Conservation (phyloP, 2,888 invertebrate species). For the Aleiodes alternator region DNA sequence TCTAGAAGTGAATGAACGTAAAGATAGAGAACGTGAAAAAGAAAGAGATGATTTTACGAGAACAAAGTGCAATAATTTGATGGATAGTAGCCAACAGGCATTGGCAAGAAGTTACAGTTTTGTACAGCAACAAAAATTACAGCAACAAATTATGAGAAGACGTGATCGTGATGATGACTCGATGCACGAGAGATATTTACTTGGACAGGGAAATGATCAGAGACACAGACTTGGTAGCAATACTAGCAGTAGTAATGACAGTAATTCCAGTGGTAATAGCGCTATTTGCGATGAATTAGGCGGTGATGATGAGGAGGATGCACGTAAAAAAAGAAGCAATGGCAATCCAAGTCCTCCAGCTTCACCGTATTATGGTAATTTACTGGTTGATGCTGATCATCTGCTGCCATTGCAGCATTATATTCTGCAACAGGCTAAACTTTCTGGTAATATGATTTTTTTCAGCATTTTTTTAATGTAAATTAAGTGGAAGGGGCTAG, state of each 20-base stretch:
- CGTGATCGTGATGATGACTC: constrained; percentile 84
- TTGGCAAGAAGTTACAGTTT: constrained; percentile 80
- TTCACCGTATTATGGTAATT: constrained; percentile 72
- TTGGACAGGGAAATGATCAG: constrained; percentile 70
- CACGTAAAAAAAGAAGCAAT: constrained; percentile 71
- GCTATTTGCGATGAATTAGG: constrained; percentile 67
- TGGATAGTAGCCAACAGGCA: constrained; percentile 75
- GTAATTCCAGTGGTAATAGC: constrained; percentile 66
- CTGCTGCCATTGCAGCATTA: constrained; percentile 91
- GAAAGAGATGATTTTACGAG: constrained; percentile 70
- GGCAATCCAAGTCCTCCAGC: constrained; percentile 73
- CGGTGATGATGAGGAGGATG: constrained; percentile 65
- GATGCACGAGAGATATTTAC: constrained; percentile 88
- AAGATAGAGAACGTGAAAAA: constrained; percentile 64
- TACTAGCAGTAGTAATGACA: constrained; percentile 60
- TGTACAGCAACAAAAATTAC: constrained; percentile 74
- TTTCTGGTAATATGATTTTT: constrained; percentile 77
- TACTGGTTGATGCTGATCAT: constrained; percentile 78
- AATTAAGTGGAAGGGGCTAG: too few relatives aligned
- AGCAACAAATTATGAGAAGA: constrained; percentile 65
- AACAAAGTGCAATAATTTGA: constrained; percentile 74
- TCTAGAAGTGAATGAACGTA: constrained; percentile 76
- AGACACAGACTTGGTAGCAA: constrained; percentile 68
- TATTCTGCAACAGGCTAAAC: constrained; percentile 89
- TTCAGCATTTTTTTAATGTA: not conserved